Conservation (phyloP, 92 coral and sea anemone species). For the Metridium senile region DNA sequence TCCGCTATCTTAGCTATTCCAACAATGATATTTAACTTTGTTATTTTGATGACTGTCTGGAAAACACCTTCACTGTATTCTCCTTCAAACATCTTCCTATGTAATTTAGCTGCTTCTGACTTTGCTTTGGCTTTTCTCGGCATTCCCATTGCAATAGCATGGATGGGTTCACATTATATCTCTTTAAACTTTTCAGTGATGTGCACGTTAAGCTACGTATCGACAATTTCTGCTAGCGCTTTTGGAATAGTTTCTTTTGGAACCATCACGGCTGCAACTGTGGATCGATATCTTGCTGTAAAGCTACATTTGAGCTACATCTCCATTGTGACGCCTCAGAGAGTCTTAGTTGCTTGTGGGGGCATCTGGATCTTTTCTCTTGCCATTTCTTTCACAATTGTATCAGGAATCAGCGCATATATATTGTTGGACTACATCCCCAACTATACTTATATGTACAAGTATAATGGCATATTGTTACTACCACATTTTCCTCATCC, state of each 20-base stretch:
- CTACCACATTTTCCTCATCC: neutral
- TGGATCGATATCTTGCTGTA: slow-evolving; percentile 20
- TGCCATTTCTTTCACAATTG: neutral
- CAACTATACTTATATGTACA: neutral
- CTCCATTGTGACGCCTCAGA: neutral
- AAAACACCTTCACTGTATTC: slow-evolving; percentile 3
- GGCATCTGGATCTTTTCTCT: neutral
- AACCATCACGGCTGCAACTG: neutral
- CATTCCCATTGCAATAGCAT: neutral
- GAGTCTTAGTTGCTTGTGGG: neutral
- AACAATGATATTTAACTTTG: neutral
- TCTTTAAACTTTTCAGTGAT: neutral
- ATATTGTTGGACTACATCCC: neutral
- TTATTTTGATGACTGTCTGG: neutral
- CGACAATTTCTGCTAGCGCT: neutral
- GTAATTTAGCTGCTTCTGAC: neutral
- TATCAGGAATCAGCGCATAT: neutral
- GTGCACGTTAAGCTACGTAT: neutral
- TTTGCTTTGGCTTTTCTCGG: neutral
- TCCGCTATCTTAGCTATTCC: neutral
- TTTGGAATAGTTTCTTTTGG: neutral
- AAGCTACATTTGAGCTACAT: slow-evolving; percentile 7
- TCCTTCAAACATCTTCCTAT: neutral
- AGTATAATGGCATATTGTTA: neutral
- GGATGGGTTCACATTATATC: neutral